Percentiles rank a stretch among this genome's conserved stretches.
Conservation (phyloP, 92 coral and sea anemone species). For the Parazoanthus swiftii region DNA sequence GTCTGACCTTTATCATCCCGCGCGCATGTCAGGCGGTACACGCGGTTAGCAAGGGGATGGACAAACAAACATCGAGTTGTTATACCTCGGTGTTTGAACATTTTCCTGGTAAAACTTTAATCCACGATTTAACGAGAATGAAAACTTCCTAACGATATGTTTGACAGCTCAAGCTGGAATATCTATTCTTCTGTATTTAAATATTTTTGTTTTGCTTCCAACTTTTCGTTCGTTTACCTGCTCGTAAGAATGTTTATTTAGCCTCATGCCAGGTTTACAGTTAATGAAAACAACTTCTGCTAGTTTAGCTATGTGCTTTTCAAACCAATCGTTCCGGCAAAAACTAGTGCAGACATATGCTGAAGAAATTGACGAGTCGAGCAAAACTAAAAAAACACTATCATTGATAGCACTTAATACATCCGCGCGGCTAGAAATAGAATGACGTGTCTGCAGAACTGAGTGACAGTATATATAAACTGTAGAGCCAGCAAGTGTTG, state of each 20-base stretch:
- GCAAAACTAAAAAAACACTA: constrained; percentile 33
- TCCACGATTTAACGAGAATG: constrained; percentile 5
- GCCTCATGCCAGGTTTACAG: constrained; percentile 14
- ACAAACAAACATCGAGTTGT: constrained; percentile 7
- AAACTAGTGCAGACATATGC: not conserved
- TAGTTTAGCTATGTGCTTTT: not conserved
- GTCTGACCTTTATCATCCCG: not conserved
- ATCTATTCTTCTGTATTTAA: not conserved
- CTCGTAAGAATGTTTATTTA: constrained; percentile 25
- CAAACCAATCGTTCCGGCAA: not conserved
- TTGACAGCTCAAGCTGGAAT: not conserved
- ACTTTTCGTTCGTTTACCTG: not conserved
- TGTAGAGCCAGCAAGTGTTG: not conserved
- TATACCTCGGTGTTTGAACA: not conserved
- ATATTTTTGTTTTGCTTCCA: constrained; percentile 3
- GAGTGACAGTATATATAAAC: constrained; percentile 10
- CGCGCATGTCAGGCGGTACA: not conserved
- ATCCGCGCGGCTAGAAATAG: not conserved
- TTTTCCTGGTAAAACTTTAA: constrained; percentile 37
- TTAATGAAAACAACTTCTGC: not conserved
- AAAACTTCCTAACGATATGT: not conserved
- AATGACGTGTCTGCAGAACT: constrained; percentile 8
- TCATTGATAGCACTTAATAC: constrained; percentile 11
- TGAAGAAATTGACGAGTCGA: not conserved
- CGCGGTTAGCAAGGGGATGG: not conserved